phyloP scores from a whole-genome alignment of 1,140 invertebrate genomes.

The Lasioglossum baleicum region DNA sequence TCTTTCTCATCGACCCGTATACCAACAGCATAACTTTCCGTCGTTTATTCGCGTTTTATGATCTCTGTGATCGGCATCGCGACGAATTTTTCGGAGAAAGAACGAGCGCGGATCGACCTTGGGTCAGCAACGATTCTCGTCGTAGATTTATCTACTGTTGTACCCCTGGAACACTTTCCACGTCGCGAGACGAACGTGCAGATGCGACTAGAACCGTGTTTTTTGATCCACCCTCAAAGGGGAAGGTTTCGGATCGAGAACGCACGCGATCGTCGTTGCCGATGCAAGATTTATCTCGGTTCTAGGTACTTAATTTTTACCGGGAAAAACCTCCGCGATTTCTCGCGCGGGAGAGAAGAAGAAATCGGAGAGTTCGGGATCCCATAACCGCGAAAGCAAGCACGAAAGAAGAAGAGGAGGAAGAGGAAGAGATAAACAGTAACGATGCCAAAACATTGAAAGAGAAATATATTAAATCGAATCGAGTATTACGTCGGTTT shows the following conservation, averaged over 20 bases:
- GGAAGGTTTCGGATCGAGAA: neutral
- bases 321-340: neutral
- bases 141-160: neutral
- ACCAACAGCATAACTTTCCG: neutral
- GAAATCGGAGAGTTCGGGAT: neutral
- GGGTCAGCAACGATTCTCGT: slow-evolving; percentile 21
- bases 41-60: slow-evolving; percentile 1
- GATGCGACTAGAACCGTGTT: neutral
- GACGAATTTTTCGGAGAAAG: neutral
- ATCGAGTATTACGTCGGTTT: neutral
- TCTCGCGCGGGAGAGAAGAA: neutral
- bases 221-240: neutral
- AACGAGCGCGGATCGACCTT: slow-evolving; percentile 28
- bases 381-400: too few species aligned
- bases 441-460: neutral
- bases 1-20: neutral
- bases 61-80: slow-evolving; percentile 13
- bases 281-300: slow-evolving; percentile 35
- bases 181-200: neutral
- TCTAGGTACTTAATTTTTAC: slow-evolving; percentile 29
- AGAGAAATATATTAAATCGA: neutral
- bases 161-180: neutral
- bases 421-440: too few species aligned
- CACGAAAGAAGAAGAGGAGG: neutral
- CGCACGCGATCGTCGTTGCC: slow-evolving; percentile 14